A percentile compares a stretch with the other conserved stretches of the same genome.
These are phyloP conservation scores for Hirtodrosophila trivittata DNA, from an alignment of 2,888 invertebrate genomes.

Conservation along the genomic window DNA sequence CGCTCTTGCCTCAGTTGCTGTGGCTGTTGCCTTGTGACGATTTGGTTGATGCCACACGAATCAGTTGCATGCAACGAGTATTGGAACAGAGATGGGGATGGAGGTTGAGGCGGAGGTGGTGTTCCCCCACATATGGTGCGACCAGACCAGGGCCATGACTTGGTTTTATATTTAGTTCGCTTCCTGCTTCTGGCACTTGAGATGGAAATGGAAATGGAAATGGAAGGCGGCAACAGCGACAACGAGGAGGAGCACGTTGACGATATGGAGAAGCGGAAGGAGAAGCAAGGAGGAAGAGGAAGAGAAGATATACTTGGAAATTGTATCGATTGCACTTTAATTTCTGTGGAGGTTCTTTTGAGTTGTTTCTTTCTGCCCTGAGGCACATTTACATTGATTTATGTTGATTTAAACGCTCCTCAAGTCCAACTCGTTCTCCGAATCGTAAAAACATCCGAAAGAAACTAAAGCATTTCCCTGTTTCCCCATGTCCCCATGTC, in stretches of 20 bases:
- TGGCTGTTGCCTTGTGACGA: neutral
- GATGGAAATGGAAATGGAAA: conserved; percentile 10
- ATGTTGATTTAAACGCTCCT: conserved; percentile 44
- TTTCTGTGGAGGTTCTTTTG: conserved; percentile 6
- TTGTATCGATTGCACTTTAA: conserved; percentile 66
- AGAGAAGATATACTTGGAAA: conserved; percentile 35
- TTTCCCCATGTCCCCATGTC: conserved; percentile 1
- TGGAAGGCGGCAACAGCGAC: neutral
- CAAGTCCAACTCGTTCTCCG: conserved; percentile 2
- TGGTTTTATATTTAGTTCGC: conserved; percentile 75
- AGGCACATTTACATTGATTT: conserved; percentile 35
- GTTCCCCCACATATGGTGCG: conserved; percentile 66
- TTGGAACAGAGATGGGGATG: neutral
- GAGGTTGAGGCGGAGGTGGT: conserved; percentile 1
- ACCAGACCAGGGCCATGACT: conserved; percentile 54
- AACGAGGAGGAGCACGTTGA: neutral
- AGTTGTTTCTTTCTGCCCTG: neutral
- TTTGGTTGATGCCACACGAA: conserved; percentile 12
- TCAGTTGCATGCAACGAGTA: neutral
- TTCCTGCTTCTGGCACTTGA: conserved; percentile 73
- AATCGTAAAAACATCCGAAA: too few species aligned
- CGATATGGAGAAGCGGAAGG: neutral
- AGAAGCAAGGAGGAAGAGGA: neutral
- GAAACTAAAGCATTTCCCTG: conserved; percentile 22
- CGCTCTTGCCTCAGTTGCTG: too few species aligned